phyloP scores from a whole-genome alignment of 2,113 vertebrate species.

The Morphnarchus princeps region DNA sequence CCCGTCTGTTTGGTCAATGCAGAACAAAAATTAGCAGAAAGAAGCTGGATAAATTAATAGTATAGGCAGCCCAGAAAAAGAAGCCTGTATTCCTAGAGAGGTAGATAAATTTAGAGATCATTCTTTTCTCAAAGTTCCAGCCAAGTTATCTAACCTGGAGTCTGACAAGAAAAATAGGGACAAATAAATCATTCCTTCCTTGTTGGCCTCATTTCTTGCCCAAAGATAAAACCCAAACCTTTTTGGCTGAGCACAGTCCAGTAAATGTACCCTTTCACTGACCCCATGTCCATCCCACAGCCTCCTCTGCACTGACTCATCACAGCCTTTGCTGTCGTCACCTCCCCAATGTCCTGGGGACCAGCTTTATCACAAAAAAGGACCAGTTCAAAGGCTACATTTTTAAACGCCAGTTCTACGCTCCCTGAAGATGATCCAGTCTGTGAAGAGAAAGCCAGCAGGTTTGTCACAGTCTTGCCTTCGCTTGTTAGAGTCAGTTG shows the following conservation, averaged over 20 bases:
- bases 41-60: neutral
- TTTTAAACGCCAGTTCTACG: neutral
- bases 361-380: neutral
- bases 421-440: neutral
- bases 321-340: neutral
- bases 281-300: neutral
- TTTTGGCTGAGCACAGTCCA: neutral
- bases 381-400: neutral
- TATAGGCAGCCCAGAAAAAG: neutral
- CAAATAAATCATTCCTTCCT: neutral
- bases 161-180: neutral
- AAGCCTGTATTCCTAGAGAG: neutral
- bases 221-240: neutral
- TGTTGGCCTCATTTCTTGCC: neutral
- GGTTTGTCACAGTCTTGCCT: constrained; percentile 19
- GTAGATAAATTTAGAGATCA: neutral
- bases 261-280: neutral
- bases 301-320: neutral
- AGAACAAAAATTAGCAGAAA: neutral
- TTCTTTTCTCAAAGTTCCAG: neutral
- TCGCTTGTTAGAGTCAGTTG: neutral
- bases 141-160: neutral
- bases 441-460: neutral
- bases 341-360: neutral
- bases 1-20: neutral